phyloP scores from a whole-genome alignment of 2,888 invertebrate genomes.

The Andrena praecox region DNA sequence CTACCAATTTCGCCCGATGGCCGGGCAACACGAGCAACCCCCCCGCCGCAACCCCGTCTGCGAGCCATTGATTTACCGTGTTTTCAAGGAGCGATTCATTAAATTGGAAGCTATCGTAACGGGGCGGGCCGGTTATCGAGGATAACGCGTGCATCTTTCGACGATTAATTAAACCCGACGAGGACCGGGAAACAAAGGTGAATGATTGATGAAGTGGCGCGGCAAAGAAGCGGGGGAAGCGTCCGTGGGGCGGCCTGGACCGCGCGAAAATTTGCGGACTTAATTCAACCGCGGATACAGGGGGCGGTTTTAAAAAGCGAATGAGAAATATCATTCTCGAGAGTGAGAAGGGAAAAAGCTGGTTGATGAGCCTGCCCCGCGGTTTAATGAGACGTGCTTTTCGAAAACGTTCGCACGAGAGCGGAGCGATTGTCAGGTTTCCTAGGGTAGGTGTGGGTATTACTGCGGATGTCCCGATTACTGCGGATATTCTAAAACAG shows the following conservation, averaged over 20 bases:
- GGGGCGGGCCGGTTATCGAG: not conserved
- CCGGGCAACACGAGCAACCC: not conserved
- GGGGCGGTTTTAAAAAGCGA: not conserved
- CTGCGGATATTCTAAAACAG: too few species aligned
- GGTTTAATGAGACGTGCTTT: too few species aligned
- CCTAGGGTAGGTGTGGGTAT: too few species aligned
- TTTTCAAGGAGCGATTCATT: slow-evolving; percentile 38
- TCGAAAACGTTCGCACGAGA: too few species aligned
- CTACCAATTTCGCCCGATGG: slow-evolving; percentile 20
- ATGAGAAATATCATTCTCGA: not conserved
- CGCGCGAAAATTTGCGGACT: slow-evolving; percentile 2
- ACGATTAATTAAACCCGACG: slow-evolving; percentile 47
- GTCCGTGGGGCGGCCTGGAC: not conserved
- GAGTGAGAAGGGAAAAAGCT: not conserved
- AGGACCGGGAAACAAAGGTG: slow-evolving; percentile 24
- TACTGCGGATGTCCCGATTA: too few species aligned
- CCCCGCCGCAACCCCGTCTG: too few species aligned
- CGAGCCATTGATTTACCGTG: slow-evolving; percentile 34
- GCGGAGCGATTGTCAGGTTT: too few species aligned
- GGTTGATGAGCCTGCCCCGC: not conserved
- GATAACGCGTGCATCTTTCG: slow-evolving; percentile 23
- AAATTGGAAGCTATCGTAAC: slow-evolving; percentile 28
- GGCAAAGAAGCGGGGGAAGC: slow-evolving; percentile 27
- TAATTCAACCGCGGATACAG: not conserved
- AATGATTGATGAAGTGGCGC: slow-evolving; percentile 34